phyloP scores from a whole-genome alignment of 2,888 invertebrate species.

The Andrena dorsata region DNA sequence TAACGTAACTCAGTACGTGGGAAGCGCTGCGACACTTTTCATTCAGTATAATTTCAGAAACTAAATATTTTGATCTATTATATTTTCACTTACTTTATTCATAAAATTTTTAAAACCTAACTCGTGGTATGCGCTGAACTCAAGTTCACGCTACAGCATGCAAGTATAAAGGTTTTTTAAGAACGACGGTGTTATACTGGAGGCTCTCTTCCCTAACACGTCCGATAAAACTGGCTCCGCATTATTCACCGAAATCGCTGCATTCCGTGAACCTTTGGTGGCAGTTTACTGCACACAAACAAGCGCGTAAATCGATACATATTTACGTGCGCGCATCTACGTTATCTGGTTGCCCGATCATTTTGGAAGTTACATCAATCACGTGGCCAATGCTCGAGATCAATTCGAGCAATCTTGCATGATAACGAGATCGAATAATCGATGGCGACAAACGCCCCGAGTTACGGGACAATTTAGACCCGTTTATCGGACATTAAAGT shows the following conservation, averaged over 20 bases:
- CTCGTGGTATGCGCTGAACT: too few species aligned
- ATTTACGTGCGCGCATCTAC: slow-evolving; percentile 43
- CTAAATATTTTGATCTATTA: too few species aligned
- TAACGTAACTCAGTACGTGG: background rate
- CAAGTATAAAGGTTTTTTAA: too few species aligned
- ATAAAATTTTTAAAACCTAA: too few species aligned
- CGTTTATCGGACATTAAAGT: slow-evolving; percentile 41
- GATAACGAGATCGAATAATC: slow-evolving; percentile 54
- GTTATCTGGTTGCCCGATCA: slow-evolving; percentile 49
- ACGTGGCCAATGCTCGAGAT: slow-evolving; percentile 43
- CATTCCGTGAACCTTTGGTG: background rate
- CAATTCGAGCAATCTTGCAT: slow-evolving; percentile 53
- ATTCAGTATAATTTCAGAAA: background rate
- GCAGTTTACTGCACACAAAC: background rate
- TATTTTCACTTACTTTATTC: too few species aligned
- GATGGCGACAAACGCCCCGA: slow-evolving; percentile 27
- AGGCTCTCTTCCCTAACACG: too few species aligned
- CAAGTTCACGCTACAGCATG: too few species aligned
- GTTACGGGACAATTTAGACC: slow-evolving; percentile 32
- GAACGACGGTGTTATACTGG: background rate
- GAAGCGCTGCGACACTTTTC: background rate
- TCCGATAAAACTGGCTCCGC: background rate
- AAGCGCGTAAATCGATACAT: slow-evolving; percentile 41
- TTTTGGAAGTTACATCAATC: slow-evolving; percentile 57
- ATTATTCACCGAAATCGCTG: slow-evolving; percentile 22